Percentiles rank a stretch among this genome's conserved stretches.
Conservation (phyloP, 2,797 vertebrate species). For the Gephyroberyx darwinii region DNA sequence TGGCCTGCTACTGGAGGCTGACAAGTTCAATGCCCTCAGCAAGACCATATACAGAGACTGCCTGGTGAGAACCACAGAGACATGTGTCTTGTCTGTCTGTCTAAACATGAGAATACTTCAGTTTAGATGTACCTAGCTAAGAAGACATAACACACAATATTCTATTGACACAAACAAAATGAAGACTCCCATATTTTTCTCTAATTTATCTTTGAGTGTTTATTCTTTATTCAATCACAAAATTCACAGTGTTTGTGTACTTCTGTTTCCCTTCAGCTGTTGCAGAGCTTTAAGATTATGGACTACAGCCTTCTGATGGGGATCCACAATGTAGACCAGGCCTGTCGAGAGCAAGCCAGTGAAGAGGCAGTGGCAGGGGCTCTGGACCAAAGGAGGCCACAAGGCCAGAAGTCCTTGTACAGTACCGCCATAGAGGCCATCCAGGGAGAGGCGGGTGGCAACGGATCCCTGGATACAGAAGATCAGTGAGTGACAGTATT, state of each 20-base stretch:
- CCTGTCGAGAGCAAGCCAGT: slow-evolving; percentile 77
- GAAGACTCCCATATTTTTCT: background rate
- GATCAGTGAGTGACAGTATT: slow-evolving; percentile 84
- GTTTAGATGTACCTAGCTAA: background rate
- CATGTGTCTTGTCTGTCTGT: background rate
- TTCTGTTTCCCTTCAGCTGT: slow-evolving; percentile 78
- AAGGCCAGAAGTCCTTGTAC: slow-evolving; percentile 90
- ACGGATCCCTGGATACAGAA: slow-evolving; percentile 82
- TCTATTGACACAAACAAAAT: background rate
- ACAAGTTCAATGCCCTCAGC: slow-evolving; percentile 89
- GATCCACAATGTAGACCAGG: slow-evolving; percentile 89
- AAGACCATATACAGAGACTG: slow-evolving; percentile 96
- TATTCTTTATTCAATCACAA: background rate
- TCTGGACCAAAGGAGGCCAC: slow-evolving; percentile 79
- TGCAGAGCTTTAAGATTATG: slow-evolving; percentile 99
- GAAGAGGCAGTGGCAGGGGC: slow-evolving; percentile 55
- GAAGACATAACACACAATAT: background rate
- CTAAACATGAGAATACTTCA: background rate
- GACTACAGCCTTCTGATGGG: slow-evolving; percentile 95
- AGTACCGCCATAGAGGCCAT: slow-evolving; percentile 96
- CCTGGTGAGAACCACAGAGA: slow-evolving; percentile 80
- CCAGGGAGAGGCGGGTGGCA: slow-evolving; percentile 86
- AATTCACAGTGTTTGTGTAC: background rate
- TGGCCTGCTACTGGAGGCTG: slow-evolving; percentile 87
- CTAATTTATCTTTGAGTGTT: background rate